Base-by-base conservation (phyloP, 2,797 vertebrate genomes). In the Catamblyrhynchus diadema region DNA sequence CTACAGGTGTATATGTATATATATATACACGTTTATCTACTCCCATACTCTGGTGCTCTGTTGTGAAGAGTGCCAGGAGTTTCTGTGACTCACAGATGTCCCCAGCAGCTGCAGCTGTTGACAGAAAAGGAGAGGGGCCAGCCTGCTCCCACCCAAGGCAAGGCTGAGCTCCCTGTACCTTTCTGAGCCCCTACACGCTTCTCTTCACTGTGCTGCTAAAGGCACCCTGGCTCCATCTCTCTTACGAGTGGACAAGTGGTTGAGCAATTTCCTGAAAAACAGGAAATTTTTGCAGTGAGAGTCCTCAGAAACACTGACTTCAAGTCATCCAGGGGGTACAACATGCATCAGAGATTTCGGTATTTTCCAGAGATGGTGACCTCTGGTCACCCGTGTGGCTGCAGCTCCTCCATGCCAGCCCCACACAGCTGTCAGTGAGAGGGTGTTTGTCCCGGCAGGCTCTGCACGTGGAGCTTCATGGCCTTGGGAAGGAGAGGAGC, bases 331-430 rank as follows among this genome's bases (percentile, higher is more conserved):
- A 41, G 59, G 60, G 71, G 42, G 54, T 82, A 78, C 37, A 80
- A 66, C 48, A 54, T 3, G 8, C 71, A 82, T 20, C 14, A 61
- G 86, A 66, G 56, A 42, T 64, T 89, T 86, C 0, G 0, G 81
- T 85, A 59, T 6, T 95, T 91, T 94, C 91, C 21, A 1, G 75
- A 65, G 42, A 47, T 2, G 53, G 51, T 93, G 81, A 84, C 47
- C 69, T 91, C 50, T 0, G 1, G 50, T 62, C 37, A 48, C 61
- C 17, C 1, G 0, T 0, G 0, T 12, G 14, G 57, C 48, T 30
- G 23, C 66, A 51, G 7, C 51, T 82, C 56, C 83, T 87, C 57
- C 22, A 1, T 14, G 17, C 47, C 1, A 5, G 57, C 53, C 51
- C 37, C 65, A 24, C 8, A 0, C 37, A 33, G 62, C 71, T 30